These are phyloP conservation scores for Heliconius hewitsoni DNA, from an alignment of 1,140 invertebrate species.

Conservation along the genomic window DNA sequence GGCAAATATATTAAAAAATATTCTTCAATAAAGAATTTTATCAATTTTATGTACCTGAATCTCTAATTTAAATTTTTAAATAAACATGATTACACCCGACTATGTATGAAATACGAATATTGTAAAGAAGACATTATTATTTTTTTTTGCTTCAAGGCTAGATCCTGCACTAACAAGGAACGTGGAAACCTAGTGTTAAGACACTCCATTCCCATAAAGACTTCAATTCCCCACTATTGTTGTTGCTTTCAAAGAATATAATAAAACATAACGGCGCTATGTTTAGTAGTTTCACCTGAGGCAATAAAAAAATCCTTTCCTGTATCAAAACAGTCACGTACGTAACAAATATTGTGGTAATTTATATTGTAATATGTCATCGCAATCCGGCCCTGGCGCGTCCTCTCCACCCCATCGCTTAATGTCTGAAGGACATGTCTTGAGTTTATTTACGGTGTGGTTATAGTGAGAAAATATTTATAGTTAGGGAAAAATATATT, in stretches of 20 bases:
- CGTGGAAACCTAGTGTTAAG: not conserved
- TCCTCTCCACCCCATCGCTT: slow-evolving; percentile 62
- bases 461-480: slow-evolving; percentile 27
- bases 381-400: slow-evolving; percentile 63
- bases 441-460: slow-evolving; percentile 55
- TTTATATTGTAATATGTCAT: slow-evolving; percentile 71
- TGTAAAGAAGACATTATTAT: not conserved
- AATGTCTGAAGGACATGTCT: slow-evolving; percentile 61
- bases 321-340: slow-evolving; percentile 59
- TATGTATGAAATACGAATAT: too few species aligned
- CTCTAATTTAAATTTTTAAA: too few species aligned
- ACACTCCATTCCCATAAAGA: not conserved
- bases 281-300: slow-evolving; percentile 19
- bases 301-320: slow-evolving; percentile 27
- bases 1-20: too few species aligned
- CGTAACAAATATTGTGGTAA: slow-evolving; percentile 56
- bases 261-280: not conserved
- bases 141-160: too few species aligned
- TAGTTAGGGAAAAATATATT: too few species aligned
- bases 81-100: too few species aligned
- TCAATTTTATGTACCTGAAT: too few species aligned
- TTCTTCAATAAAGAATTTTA: too few species aligned
- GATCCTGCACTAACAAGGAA: too few species aligned
- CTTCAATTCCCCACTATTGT: not conserved
- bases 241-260: not conserved